Evolutionary conservation across 2,797 vertebrate species (phyloP), one percentile per base, ranked within the genome.

Genomic region (Malacoctenus gilli): DNA sequence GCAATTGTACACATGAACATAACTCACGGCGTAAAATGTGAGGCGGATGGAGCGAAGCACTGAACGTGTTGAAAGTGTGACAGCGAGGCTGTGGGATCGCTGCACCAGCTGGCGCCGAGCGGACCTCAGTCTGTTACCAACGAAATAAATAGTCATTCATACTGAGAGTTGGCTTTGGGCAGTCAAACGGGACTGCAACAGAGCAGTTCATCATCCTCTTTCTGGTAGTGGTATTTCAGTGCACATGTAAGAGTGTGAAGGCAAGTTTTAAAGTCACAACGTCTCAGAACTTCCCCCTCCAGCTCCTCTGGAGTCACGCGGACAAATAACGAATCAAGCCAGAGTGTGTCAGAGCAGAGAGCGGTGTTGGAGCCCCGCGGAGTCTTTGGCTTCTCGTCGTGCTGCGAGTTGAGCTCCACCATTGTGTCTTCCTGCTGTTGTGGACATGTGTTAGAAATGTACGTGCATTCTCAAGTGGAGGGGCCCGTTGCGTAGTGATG

Each of bases 21-120:
- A 28, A 5, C 9, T 9, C 9, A 64, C 16, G 8, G 16, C 50
- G 32, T 42, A 19, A 52, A 61, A 48, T 18, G 43, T 60, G 15
- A 44, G 20, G 38, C 30, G 43, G 41, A 30, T 28, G 22, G 54
- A 18, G 1, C 1, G 2, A 12, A 32, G 21, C 4, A 38, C 31
- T 50, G 57, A 16, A 30, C 36, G 13, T 12, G 21, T 2, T 18
- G 25, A 30, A 13, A 37, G 48, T 32, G 9, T 54, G 15, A 51
- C 54, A 4, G 51, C 39, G 23, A 42, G 37, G 36, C 31, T 51
- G 34, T 19, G 10, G 1, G n/a, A n/a, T n/a, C n/a, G n/a, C n/a
- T n/a, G n/a, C n/a, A 35, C 56, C 35, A 62, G 31, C 25, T 69
- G 54, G 46, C 59, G 57, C 61, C 59, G 47, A 51, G 44, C n/a